These are phyloP conservation scores for Xyrauchen texanus DNA, from an alignment of 2,113 vertebrate species.

Conservation along the genomic window DNA sequence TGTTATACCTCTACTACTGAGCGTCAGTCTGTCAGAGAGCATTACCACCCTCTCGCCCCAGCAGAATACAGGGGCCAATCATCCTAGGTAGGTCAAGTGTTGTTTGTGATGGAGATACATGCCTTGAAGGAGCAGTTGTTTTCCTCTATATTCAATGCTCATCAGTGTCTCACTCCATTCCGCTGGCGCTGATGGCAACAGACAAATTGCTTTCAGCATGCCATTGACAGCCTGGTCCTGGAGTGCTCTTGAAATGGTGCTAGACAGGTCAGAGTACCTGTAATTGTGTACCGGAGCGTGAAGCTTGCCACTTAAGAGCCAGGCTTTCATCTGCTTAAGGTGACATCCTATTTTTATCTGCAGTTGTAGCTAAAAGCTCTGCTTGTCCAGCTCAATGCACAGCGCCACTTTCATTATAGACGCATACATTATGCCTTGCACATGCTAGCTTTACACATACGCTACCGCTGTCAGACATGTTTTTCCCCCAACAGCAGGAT, in stretches of 20 bases:
- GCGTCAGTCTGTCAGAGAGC: constrained; percentile 30
- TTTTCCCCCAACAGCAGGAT: background rate
- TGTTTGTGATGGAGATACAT: constrained; percentile 68
- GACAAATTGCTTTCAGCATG: constrained; percentile 91
- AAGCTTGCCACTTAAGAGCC: constrained; percentile 86
- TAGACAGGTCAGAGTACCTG: constrained; percentile 92
- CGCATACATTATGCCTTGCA: background rate
- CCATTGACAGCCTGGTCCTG: constrained; percentile 87
- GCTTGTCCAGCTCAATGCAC: constrained; percentile 61
- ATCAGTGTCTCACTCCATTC: constrained; percentile 85
- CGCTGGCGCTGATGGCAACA: constrained; percentile 83
- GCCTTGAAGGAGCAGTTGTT: constrained; percentile 63
- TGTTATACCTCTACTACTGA: constrained; percentile 42
- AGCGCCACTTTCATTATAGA: background rate
- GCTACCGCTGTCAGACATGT: background rate
- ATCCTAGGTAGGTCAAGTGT: constrained; percentile 65
- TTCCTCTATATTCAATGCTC: constrained; percentile 80
- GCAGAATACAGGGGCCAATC: constrained; percentile 46
- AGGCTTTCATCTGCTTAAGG: constrained; percentile 93
- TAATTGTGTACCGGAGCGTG: constrained; percentile 92
- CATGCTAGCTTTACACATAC: background rate
- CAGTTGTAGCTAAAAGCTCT: constrained; percentile 60
- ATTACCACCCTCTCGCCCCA: constrained; percentile 23
- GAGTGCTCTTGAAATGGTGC: constrained; percentile 93
- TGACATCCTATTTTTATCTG: constrained; percentile 81